These are phyloP conservation scores for Dryococelus australis DNA, from an alignment of 2,888 invertebrate genomes.

Conservation along the genomic window DNA sequence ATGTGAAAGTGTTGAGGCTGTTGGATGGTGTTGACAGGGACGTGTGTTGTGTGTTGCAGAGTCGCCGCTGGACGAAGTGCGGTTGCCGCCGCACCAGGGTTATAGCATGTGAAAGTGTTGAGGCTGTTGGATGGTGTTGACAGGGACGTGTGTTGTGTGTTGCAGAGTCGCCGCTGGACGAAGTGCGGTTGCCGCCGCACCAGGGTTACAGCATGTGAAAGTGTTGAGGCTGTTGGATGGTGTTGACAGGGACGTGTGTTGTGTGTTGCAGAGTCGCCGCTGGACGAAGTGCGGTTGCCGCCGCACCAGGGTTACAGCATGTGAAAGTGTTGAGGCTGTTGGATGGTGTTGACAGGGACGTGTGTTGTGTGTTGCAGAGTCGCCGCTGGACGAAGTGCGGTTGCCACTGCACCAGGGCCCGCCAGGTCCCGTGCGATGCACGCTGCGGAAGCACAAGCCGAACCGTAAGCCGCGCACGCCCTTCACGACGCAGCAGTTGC, in stretches of 20 bases:
- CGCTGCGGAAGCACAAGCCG: constrained; percentile 92
- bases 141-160: too few species aligned
- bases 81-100: constrained; percentile 26
- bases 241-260: neutral
- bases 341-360: too few species aligned
- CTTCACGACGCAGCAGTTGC: constrained; percentile 91
- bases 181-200: constrained; percentile 27
- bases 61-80: constrained; percentile 24
- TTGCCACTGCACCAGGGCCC: constrained; percentile 52
- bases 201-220: too few species aligned
- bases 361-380: neutral
- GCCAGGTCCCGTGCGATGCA: constrained; percentile 71
- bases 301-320: constrained; percentile 28
- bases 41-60: too few species aligned
- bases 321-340: too few species aligned
- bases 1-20: too few species aligned
- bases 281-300: constrained; percentile 25
- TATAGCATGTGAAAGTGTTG: too few species aligned
- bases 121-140: too few species aligned
- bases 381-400: constrained; percentile 26
- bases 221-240: too few species aligned
- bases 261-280: constrained; percentile 21
- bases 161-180: constrained; percentile 22
- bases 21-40: too few species aligned
- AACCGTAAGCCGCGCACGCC: constrained; percentile 96